Conservation (phyloP, 2,113 vertebrate species). For the Xenopus borealis region DNA sequence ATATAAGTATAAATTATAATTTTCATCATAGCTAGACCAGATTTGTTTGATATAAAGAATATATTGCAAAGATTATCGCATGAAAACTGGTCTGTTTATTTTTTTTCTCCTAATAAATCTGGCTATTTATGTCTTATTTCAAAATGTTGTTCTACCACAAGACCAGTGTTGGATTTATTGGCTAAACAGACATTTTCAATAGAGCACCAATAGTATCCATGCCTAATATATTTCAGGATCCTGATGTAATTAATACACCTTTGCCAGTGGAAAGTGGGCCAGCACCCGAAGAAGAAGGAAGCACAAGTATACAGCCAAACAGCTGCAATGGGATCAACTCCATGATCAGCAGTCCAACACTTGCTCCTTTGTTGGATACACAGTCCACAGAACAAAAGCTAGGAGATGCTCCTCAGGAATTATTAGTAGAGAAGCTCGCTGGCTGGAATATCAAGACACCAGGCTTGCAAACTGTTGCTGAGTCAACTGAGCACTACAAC, state of each 20-base stretch:
- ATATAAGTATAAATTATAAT: too few species aligned
- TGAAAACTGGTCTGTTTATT: too few species aligned
- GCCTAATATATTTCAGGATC: slow-evolving; percentile 67
- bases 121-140: too few species aligned
- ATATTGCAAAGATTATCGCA: too few species aligned
- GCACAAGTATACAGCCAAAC: slow-evolving; percentile 63
- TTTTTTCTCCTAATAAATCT: too few species aligned
- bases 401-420: slow-evolving; percentile 62
- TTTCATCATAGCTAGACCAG: too few species aligned
- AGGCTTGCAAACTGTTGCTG: slow-evolving; percentile 51
- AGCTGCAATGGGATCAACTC: slow-evolving; percentile 68
- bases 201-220: too few species aligned
- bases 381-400: slow-evolving; percentile 50
- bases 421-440: slow-evolving; percentile 65
- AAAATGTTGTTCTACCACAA: too few species aligned
- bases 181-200: too few species aligned
- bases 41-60: too few species aligned
- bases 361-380: slow-evolving; percentile 51
- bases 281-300: slow-evolving; percentile 71
- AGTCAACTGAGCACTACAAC: slow-evolving; percentile 50
- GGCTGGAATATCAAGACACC: slow-evolving; percentile 61
- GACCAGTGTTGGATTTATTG: too few species aligned
- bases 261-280: slow-evolving; percentile 78
- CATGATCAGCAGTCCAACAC: slow-evolving; percentile 63
- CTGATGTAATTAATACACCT: slow-evolving; percentile 84